Percentiles rank a stretch among this genome's conserved stretches.
These are phyloP conservation scores for Talpa occidentalis DNA, from an alignment of 2,113 vertebrate species.

Conservation along the genomic window DNA sequence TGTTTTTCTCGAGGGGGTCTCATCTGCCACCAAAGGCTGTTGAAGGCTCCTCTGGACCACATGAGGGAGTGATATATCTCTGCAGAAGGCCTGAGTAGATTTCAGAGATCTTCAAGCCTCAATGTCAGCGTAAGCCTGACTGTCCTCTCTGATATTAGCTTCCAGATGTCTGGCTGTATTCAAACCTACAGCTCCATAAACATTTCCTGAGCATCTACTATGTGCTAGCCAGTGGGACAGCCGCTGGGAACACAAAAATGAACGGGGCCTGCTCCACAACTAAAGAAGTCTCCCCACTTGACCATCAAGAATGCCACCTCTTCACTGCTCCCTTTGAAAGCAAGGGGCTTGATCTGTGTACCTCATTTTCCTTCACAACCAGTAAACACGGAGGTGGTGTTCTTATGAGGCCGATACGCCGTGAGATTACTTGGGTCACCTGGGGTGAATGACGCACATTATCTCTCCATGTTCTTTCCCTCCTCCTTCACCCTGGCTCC, in stretches of 20 bases:
- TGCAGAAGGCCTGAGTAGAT: not conserved
- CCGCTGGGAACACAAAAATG: not conserved
- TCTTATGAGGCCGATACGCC: not conserved
- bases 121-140: not conserved
- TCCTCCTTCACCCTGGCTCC: not conserved
- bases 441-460: not conserved
- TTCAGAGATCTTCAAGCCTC: not conserved
- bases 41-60: not conserved
- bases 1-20: conserved; percentile 49
- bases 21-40: not conserved
- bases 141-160: conserved; percentile 6
- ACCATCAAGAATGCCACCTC: not conserved
- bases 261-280: too few relatives aligned
- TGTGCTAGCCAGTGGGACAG: not conserved
- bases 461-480: not conserved
- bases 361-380: not conserved
- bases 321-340: conserved; percentile 7
- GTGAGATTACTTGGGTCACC: not conserved
- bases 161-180: not conserved
- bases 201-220: not conserved
- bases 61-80: not conserved
- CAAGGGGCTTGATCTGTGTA: not conserved
- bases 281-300: not conserved
- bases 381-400: not conserved
- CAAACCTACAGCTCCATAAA: not conserved